Percentiles rank a stretch among this genome's conserved stretches.
These are phyloP conservation scores for Aricia agestis DNA, from an alignment of 1,140 invertebrate genomes.

Conservation along the genomic window DNA sequence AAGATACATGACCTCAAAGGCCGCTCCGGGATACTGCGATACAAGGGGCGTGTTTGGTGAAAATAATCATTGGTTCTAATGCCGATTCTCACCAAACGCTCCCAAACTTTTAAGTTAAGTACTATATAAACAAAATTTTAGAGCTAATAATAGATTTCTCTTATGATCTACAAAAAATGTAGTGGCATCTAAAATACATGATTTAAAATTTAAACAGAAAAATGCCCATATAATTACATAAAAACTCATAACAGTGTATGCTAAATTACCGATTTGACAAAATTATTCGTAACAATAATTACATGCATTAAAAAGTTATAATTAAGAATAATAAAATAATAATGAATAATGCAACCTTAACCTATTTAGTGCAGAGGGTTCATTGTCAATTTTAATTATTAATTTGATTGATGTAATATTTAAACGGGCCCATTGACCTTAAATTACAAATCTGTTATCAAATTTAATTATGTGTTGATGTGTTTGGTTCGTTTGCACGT, in stretches of 20 bases:
- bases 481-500: background rate
- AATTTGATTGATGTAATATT: conserved; percentile 1
- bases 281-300: background rate
- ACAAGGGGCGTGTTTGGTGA: too few relatives aligned
- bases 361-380: background rate
- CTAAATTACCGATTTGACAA: background rate
- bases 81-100: too few relatives aligned
- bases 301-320: background rate
- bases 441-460: background rate
- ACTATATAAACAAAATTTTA: too few relatives aligned
- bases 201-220: too few relatives aligned
- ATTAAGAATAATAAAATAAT: background rate
- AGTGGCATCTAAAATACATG: too few relatives aligned
- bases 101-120: too few relatives aligned
- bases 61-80: too few relatives aligned
- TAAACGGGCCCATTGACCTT: conserved; percentile 1
- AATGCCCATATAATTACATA: too few relatives aligned
- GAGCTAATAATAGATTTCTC: too few relatives aligned
- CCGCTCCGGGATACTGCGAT: too few relatives aligned
- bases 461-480: conserved; percentile 1
- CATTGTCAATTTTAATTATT: conserved; percentile 8
- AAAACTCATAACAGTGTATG: background rate
- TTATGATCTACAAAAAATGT: too few relatives aligned
- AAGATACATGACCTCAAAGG: too few relatives aligned
- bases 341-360: background rate